Evolutionary conservation across 2,113 vertebrate genomes (phyloP).

Genomic region (Dolichotis patagonum): DNA sequence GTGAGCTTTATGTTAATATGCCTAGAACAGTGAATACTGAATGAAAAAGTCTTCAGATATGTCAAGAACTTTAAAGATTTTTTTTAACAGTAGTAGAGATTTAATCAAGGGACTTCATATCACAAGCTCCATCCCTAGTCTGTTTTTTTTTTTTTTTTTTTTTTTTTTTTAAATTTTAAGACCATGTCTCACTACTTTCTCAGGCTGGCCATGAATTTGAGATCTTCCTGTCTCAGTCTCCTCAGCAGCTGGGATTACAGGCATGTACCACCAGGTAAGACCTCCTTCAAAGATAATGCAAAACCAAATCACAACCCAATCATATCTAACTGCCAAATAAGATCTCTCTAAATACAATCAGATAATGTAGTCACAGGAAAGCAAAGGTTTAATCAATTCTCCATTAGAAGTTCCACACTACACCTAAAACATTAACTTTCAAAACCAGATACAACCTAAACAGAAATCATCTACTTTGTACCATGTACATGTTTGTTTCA

Average conservation of each 20-base stretch:
- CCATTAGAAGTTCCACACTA: background rate
- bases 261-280: background rate
- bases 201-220: background rate
- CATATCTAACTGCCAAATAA: background rate
- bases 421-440: background rate
- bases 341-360: background rate
- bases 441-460: background rate
- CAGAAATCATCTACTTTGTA: background rate
- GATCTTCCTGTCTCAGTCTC: background rate
- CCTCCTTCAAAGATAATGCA: background rate
- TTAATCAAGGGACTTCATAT: background rate
- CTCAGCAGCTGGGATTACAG: background rate
- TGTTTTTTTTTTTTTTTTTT: too few species aligned
- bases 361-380: background rate
- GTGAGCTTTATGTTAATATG: background rate
- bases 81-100: background rate
- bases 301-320: background rate
- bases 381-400: background rate
- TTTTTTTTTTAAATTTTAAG: background rate
- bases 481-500: background rate
- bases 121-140: background rate
- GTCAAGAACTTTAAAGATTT: background rate
- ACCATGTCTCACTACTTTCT: background rate
- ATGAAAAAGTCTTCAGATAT: background rate
- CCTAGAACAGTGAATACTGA: background rate